Conservation (phyloP, 1,140 invertebrate genomes). For the Dendroctonus valens region DNA sequence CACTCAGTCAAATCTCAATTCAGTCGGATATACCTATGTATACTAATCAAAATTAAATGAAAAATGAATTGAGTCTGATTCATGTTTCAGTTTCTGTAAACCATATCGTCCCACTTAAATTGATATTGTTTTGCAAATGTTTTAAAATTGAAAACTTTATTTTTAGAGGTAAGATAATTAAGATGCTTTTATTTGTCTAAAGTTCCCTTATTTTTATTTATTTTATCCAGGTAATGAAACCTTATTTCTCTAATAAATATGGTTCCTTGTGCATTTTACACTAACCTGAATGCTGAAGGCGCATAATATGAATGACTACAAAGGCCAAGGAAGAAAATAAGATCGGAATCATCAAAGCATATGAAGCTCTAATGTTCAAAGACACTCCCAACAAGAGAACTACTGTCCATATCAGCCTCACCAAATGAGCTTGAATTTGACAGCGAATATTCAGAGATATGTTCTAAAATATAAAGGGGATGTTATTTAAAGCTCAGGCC, state of each 20-base stretch:
- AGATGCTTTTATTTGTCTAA: too few species aligned
- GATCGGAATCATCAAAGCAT: slow-evolving; percentile 54
- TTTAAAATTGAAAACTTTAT: too few species aligned
- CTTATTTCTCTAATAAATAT: neutral
- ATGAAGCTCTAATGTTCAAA: slow-evolving; percentile 52
- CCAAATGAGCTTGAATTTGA: slow-evolving; percentile 43
- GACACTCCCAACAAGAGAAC: slow-evolving; percentile 52
- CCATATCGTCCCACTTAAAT: too few species aligned
- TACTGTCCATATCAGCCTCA: slow-evolving; percentile 53
- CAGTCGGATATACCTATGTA: too few species aligned
- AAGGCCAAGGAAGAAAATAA: slow-evolving; percentile 50
- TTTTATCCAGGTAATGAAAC: neutral
- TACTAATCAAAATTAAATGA: too few species aligned
- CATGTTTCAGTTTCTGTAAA: too few species aligned
- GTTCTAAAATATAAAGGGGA: slow-evolving; percentile 23
- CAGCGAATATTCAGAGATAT: slow-evolving; percentile 31
- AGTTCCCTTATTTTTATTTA: too few species aligned
- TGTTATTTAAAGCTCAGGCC: neutral
- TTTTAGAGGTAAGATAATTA: too few species aligned
- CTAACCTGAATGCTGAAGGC: slow-evolving; percentile 45
- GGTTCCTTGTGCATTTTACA: neutral
- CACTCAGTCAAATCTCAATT: too few species aligned
- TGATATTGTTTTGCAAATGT: too few species aligned
- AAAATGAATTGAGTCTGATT: too few species aligned
- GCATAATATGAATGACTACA: slow-evolving; percentile 41